Evolutionary conservation across 2,888 invertebrate genomes (phyloP).

Genomic region (Dynastes hyllus): DNA sequence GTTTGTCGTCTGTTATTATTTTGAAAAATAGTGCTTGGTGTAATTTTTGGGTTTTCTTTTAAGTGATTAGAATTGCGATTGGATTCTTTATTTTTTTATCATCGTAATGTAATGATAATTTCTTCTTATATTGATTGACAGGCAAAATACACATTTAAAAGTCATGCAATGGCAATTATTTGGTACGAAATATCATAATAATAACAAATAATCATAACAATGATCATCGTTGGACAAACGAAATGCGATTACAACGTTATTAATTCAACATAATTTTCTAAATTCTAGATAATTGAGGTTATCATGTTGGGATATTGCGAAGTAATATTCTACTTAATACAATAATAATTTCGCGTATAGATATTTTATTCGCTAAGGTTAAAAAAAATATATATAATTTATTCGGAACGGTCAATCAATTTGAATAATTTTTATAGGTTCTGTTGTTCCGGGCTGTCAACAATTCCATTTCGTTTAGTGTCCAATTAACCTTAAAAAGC

Average conservation of each 20-base stretch:
- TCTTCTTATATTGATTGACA: conserved; percentile 33
- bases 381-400: conserved; percentile 18
- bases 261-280: conserved; percentile 48
- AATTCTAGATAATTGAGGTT: conserved; percentile 46
- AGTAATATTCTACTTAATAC: conserved; percentile 2
- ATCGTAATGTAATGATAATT: neutral
- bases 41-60: neutral
- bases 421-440: neutral
- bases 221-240: neutral
- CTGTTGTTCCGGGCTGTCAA: neutral
- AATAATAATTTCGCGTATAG: neutral
- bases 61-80: neutral
- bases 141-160: conserved; percentile 32
- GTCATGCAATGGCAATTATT: conserved; percentile 22
- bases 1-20: conserved; percentile 33
- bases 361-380: neutral
- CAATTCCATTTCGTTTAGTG: neutral
- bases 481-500: conserved; percentile 28
- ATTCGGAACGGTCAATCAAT: conserved; percentile 8
- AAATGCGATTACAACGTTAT: conserved; percentile 15
- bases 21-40: neutral
- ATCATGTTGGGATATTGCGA: conserved; percentile 29
- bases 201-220: conserved; percentile 31
- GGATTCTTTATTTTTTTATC: neutral
- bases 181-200: conserved; percentile 27